Base-by-base conservation (phyloP, 2,888 invertebrate genomes). In the Tridacna gigas region DNA sequence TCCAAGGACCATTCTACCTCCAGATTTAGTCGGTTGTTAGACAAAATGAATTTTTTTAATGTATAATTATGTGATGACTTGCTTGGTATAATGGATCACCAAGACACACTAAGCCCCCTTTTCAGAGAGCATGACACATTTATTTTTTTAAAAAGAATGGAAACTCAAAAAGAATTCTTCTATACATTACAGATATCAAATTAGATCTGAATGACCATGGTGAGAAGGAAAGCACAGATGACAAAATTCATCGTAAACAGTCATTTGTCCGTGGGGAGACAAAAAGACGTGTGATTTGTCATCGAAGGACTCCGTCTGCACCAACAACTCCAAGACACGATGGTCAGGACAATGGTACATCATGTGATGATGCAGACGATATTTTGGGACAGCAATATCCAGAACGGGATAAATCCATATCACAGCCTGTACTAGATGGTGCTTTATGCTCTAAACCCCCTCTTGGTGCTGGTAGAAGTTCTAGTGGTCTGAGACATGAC, bases 241-340 rank as follows among this genome's bases (percentile, higher is more conserved):
- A 79, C 56, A 48, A 75, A 48, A 63, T 88, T 9, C 80, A 83
- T 28, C 86, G 89, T 45, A 90, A 90, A 79, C 91, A 90, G 66
- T 91, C 92, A 2, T 93, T 93, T 85, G 82, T 91, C 11, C 85
- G 93, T 26, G 90, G 89, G 26, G 93, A 93, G 63, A 89, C 90
- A 20, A 90, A 91, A 69, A 80, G 93, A n/a, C 88, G 89, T 26
- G 91, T 91, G 22, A 86, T 91, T 22, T 83, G 84, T 74, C 92
- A 92, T 74, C 84, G 92, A n/a, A 89, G 91, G 56, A 89, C 91
- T 4, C 91, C 92, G 0, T 93, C 92, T 15, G 93, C 91, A 60
- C 92, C 92, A 2, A 88, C 89, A 61, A 93, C 92, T 5, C 93
- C 93, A 7, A 83, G 89, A 37, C 88, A 89, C 69, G 91, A 92